These are phyloP conservation scores for Clepsis dumicolana DNA, from an alignment of 2,888 invertebrate genomes.

Conservation along the genomic window DNA sequence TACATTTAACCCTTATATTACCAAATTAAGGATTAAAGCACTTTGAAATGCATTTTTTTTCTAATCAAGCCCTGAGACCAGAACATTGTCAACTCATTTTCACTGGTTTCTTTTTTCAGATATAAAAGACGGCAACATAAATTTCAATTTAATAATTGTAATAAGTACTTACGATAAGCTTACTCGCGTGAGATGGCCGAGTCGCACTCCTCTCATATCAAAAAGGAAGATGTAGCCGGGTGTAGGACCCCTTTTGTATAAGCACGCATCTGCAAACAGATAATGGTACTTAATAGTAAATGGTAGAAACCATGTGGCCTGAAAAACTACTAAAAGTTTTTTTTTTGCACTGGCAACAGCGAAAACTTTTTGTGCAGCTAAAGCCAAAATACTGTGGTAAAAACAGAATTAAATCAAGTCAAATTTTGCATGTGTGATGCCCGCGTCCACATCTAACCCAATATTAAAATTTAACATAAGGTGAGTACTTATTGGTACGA, in stretches of 20 bases:
- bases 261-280: constrained; percentile 81
- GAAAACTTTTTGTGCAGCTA: no score
- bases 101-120: background rate
- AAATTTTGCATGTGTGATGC: no score
- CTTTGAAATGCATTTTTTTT: no score
- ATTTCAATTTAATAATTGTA: constrained; percentile 26
- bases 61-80: constrained; percentile 9
- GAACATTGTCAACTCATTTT: constrained; percentile 1
- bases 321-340: background rate
- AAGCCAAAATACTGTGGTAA: no score
- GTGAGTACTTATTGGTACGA: no score
- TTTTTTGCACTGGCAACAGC: background rate
- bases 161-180: constrained; percentile 81
- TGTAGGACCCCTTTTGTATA: constrained; percentile 86
- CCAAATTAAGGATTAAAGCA: no score
- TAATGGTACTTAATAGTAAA: background rate
- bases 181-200: constrained; percentile 86
- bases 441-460: no score
- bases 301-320: no score
- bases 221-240: constrained; percentile 89
- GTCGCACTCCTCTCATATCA: constrained; percentile 88
- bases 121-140: constrained; percentile 32
- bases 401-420: no score
- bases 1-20: no score
- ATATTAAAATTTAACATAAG: no score